These are phyloP conservation scores for Meriones psammophilus DNA, from an alignment of 2,797 vertebrate species.

Conservation along the genomic window DNA sequence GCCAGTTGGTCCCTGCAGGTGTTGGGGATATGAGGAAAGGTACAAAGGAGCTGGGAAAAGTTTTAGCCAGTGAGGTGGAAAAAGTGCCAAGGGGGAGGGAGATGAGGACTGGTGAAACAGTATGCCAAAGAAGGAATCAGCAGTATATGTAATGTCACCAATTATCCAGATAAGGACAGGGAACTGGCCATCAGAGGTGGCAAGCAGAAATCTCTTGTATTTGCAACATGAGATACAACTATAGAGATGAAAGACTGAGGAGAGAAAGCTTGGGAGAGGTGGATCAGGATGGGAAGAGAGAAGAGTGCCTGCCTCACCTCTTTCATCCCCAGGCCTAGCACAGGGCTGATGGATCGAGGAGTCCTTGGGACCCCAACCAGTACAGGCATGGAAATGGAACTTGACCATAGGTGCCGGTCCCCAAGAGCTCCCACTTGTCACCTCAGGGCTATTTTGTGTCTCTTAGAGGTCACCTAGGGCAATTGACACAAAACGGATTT, in stretches of 20 bases:
- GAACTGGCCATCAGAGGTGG: not conserved
- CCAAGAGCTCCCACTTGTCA: not conserved
- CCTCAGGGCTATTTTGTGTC: not conserved
- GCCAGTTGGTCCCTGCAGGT: not conserved
- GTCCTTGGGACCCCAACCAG: not conserved
- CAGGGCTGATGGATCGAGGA: not conserved
- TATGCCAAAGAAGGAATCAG: not conserved
- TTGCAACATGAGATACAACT: not conserved
- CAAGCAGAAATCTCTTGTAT: not conserved
- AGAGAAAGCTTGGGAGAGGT: not conserved
- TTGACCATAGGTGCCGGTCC: not conserved
- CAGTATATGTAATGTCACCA: not conserved
- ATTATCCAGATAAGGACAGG: not conserved
- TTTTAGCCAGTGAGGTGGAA: not conserved
- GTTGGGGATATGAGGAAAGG: not conserved
- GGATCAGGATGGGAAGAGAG: not conserved
- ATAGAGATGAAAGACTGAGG: not conserved
- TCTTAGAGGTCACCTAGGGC: conserved; percentile 48
- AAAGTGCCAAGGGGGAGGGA: not conserved
- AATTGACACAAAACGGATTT: conserved; percentile 53
- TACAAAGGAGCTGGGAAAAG: not conserved
- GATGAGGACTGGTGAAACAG: not conserved
- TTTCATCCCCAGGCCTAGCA: not conserved
- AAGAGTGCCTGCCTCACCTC: not conserved
- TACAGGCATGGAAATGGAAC: not conserved